These are phyloP conservation scores for Vanessa atalanta DNA, from an alignment of 1,140 invertebrate genomes.

Conservation along the genomic window DNA sequence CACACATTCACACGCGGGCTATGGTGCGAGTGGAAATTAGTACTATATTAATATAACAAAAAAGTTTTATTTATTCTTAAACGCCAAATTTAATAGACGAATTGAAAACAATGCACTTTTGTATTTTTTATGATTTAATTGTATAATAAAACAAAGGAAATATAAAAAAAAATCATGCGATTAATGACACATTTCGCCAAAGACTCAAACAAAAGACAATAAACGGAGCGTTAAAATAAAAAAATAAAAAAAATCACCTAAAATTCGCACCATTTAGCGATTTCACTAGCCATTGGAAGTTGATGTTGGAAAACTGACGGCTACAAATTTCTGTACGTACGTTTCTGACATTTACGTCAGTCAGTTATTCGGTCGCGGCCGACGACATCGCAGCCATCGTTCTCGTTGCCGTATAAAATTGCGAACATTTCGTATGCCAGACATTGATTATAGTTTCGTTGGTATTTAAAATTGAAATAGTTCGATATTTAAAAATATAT, in stretches of 20 bases:
- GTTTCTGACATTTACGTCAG: constrained; percentile 33
- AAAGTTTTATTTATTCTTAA: too few species aligned
- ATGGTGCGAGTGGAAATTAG: too few species aligned
- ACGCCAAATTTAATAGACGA: too few species aligned
- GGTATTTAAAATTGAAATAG: not conserved
- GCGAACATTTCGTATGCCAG: not conserved
- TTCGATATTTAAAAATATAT: constrained; percentile 2
- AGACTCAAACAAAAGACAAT: not conserved
- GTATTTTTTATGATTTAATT: too few species aligned
- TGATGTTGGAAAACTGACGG: constrained; percentile 13
- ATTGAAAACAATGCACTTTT: too few species aligned
- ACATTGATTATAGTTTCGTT: not conserved
- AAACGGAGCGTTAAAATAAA: not conserved
- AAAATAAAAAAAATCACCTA: not conserved
- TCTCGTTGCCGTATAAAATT: constrained; percentile 8
- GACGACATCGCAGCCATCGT: constrained; percentile 16
- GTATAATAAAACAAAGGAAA: too few species aligned
- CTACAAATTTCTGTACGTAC: constrained; percentile 15
- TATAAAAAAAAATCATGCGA: too few species aligned
- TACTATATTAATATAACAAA: too few species aligned
- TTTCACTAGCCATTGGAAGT: constrained; percentile 12
- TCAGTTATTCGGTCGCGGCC: constrained; percentile 12
- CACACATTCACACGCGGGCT: too few species aligned
- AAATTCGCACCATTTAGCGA: constrained; percentile 9
- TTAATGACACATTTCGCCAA: too few species aligned